Base-by-base conservation (phyloP, 2,888 invertebrate species). In the Drosophila sordidula region DNA sequence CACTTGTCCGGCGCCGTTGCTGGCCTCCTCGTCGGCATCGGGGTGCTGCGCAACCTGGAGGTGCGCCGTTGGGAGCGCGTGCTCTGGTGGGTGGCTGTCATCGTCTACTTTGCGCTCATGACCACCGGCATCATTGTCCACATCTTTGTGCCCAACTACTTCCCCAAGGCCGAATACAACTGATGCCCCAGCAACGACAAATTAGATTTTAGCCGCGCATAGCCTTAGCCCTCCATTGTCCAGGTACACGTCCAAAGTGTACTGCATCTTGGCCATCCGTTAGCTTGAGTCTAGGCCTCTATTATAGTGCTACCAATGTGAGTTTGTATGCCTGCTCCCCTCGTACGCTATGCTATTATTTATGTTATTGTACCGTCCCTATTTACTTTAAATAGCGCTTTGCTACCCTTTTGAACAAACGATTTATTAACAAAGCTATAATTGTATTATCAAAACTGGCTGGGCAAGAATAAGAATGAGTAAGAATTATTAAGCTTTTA, bases 1-100 rank as follows among this genome's bases (percentile, higher is more conserved):
- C 99, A 99, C 93, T 93, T 98, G 46, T 98, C 96, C 0, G 98
- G 99, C 1, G 97, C 97, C 42, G 79, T 98, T 1, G 97, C 98
- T 56, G 99, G 99, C 0, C 80, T 91, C 5, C 93, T 97, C 16
- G 95, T 97, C 36, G 97, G 97, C 16, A 95, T 97, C 68, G 96
- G 97, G 9, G 95, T 97, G 0, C 93, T 98, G n/a, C 94, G 97
- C 22, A 98, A 98, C 92, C 93, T 98, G 6, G 95, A 96, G 90
- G 95, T 95, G 70, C 94, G 95, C 54, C 94, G 94, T 61, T 97
- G 97, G 96, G 97, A 97, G 92, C 95, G 94, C 75, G 93, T 95
- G 0, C 90, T 97, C 0, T 97, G 97, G 95, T 97, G 97, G 96
- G 93, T 95, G 76, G 95, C 96, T 18, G 94, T 98, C 11, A 93